phyloP scores from a whole-genome alignment of 2,888 invertebrate species.

The Blastobasis lacticolella region DNA sequence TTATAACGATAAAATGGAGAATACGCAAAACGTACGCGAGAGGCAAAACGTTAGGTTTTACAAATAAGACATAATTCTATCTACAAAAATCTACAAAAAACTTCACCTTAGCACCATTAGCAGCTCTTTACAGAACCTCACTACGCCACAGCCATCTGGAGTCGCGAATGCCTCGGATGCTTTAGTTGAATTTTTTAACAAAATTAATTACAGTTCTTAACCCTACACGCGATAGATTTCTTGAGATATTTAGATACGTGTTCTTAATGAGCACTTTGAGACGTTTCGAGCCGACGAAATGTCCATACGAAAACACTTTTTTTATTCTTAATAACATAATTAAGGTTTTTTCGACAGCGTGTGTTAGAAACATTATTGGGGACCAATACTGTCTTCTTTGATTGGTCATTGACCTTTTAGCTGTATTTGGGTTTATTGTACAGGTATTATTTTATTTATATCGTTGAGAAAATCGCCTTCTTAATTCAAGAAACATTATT shows the following conservation, averaged over 20 bases:
- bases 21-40: too few relatives aligned
- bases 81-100: too few relatives aligned
- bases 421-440: too few relatives aligned
- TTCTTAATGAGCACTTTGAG: conserved; percentile 45
- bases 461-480: too few relatives aligned
- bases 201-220: conserved; percentile 57
- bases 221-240: conserved; percentile 45
- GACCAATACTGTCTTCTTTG: neutral
- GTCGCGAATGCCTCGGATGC: conserved; percentile 52
- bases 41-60: too few relatives aligned
- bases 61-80: too few relatives aligned
- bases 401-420: conserved; percentile 1
- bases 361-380: conserved; percentile 3
- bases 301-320: conserved; percentile 43
- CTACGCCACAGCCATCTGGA: conserved; percentile 18
- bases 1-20: too few relatives aligned
- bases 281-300: conserved; percentile 41
- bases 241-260: conserved; percentile 53
- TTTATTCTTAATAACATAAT: conserved; percentile 57
- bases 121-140: conserved; percentile 28
- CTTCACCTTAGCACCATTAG: conserved; percentile 1
- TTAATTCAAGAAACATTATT: too few relatives aligned
- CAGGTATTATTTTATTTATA: too few relatives aligned
- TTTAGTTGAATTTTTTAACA: conserved; percentile 43
- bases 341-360: conserved; percentile 29